Evolutionary conservation across 2,888 invertebrate genomes (phyloP), one percentile per base, ranked within the genome.

Genomic region (Nezara viridula): DNA sequence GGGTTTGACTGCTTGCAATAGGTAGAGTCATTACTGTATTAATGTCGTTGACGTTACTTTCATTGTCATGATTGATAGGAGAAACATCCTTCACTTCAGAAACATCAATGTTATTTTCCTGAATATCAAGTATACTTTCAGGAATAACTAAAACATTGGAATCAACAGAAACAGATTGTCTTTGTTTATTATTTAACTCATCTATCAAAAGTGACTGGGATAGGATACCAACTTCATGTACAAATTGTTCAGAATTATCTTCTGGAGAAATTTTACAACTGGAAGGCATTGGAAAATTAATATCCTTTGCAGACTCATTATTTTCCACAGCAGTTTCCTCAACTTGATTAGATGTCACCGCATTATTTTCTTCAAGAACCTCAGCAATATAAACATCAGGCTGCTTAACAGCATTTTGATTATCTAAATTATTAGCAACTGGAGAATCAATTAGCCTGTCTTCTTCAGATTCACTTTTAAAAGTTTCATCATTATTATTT

Each of bases 401-500:
- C 44, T 40, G 81, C 21, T 49, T 32, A 14, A n/a, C 9, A 5
- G 4, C 21, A 24, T 47, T 19, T 86, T 86, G 40, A 50, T 32
- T 32, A 86, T 49, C 86, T 50, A 52, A 86, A 86, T 52, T 32
- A 47, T 49, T 86, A 40, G 32, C 6, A 37, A 73, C n/a, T n/a
- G 44, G 47, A 16, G 49, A 40, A 49, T 77, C 4, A 50, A 44
- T 49, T n/a, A 47, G 21, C 10, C n/a, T 50, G 19, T 86, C 55
- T 87, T 77, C 77, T 77, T 52, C 37, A 77, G 27, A 37, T 47
- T 88, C 81, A 40, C n/a, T 73, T 73, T 85, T 49, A 27, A 47
- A 60, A 40, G 73, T 86, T 49, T 86, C 95, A 93, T 95, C 95
- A 92, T 95, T 93, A 9, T 94, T 94, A 91, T 94, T 94, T 89